Evolutionary conservation across 2,113 vertebrate genomes (phyloP).

Genomic region (Melanostigma gelatinosum): DNA sequence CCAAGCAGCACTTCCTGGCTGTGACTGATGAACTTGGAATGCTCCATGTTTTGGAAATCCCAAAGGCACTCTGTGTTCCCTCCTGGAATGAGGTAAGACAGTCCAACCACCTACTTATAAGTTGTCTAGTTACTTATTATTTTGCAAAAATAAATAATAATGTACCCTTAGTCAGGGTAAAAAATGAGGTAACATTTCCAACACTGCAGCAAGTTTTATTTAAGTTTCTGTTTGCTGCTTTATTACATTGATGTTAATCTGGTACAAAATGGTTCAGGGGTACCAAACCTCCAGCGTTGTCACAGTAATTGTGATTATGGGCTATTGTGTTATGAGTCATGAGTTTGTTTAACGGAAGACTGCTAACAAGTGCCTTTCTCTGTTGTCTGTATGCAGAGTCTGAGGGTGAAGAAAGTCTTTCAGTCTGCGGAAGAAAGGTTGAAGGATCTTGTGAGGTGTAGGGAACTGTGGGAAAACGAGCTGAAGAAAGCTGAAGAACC

Average conservation of each 20-base stretch:
- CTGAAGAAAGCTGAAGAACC: slow-evolving; percentile 71
- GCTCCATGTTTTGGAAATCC: no score
- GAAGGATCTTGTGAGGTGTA: slow-evolving; percentile 79
- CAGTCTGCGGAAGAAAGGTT: slow-evolving; percentile 86
- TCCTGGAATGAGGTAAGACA: no score
- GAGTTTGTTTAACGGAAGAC: neutral
- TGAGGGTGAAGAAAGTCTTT: slow-evolving; percentile 82
- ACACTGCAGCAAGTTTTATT: neutral
- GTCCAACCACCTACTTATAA: no score
- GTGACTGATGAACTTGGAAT: no score
- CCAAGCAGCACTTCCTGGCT: slow-evolving; percentile 6
- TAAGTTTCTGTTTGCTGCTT: neutral
- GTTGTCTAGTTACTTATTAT: neutral
- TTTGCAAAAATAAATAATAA: neutral
- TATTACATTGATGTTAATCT: neutral
- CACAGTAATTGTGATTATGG: neutral
- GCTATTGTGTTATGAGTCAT: neutral
- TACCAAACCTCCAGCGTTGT: no score
- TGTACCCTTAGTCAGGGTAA: neutral
- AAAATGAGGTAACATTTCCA: neutral
- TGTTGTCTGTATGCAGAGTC: slow-evolving; percentile 75
- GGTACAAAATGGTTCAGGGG: neutral
- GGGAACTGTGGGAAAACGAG: slow-evolving; percentile 69
- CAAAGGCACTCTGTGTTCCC: no score
- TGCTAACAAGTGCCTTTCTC: neutral